These are phyloP conservation scores for Oxyscelio sp. DNA, from an alignment of 2,888 invertebrate genomes.

Conservation along the genomic window DNA sequence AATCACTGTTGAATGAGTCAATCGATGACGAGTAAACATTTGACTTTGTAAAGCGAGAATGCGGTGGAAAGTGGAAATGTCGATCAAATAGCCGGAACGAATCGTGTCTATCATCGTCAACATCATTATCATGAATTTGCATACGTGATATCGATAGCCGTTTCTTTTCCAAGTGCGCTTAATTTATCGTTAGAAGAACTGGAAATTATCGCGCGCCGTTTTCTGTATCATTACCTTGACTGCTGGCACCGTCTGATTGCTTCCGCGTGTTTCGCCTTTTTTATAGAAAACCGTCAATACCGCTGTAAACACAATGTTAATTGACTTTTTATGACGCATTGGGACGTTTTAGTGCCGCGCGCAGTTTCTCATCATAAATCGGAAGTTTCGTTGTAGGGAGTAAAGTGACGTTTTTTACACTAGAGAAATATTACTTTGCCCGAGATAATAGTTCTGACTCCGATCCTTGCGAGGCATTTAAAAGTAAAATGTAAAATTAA, in stretches of 20 bases:
- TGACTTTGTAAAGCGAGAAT: conserved; percentile 31
- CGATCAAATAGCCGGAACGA: conserved; percentile 42
- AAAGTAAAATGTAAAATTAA: too few species aligned
- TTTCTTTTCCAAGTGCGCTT: conserved; percentile 11
- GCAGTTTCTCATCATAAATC: too few species aligned
- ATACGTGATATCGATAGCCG: conserved; percentile 49
- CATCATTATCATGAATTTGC: conserved; percentile 56
- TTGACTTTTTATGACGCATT: background rate
- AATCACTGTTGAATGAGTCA: conserved; percentile 19
- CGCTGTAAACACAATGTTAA: background rate
- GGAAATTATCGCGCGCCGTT: conserved; percentile 28
- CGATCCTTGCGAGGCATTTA: too few species aligned
- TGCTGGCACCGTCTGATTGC: conserved; percentile 34
- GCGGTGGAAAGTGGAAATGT: conserved; percentile 48
- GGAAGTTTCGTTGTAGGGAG: too few species aligned
- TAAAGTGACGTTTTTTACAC: too few species aligned
- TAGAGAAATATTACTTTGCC: too few species aligned
- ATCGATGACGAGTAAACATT: conserved; percentile 17
- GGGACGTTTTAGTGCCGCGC: background rate
- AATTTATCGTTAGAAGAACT: conserved; percentile 20
- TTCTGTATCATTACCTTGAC: conserved; percentile 52
- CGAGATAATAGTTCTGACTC: too few species aligned
- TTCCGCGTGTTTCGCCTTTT: conserved; percentile 31
- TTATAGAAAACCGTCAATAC: conserved; percentile 2
- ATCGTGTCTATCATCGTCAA: conserved; percentile 53